These are phyloP conservation scores for Heterodera schachtii DNA, from an alignment of 1,140 invertebrate genomes.

Conservation along the genomic window DNA sequence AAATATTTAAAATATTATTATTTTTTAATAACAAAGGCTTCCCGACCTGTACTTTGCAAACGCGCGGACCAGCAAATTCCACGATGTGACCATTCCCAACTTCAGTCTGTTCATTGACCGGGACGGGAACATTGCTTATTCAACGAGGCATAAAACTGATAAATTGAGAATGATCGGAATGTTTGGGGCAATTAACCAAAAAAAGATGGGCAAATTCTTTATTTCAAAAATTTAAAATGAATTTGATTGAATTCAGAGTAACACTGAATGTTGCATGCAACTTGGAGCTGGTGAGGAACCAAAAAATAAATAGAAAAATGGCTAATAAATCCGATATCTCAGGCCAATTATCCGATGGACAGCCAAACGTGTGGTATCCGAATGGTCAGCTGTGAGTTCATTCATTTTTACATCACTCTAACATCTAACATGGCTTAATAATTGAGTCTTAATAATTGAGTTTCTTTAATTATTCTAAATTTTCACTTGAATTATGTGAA, in stretches of 20 bases:
- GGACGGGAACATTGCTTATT: constrained; percentile 66
- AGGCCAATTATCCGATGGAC: constrained; percentile 62
- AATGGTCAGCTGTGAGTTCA: constrained; percentile 48
- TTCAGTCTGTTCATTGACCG: constrained; percentile 66
- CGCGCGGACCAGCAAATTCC: constrained; percentile 56
- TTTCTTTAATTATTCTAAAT: too few relatives aligned
- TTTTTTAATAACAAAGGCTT: constrained; percentile 68
- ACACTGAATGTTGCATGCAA: constrained; percentile 61
- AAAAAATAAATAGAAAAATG: not conserved
- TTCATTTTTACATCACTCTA: not conserved
- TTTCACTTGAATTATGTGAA: too few relatives aligned
- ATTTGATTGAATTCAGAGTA: constrained; percentile 36
- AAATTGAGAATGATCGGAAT: not conserved
- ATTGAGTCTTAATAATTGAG: too few relatives aligned
- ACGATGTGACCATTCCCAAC: constrained; percentile 63
- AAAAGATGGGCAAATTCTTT: too few relatives aligned
- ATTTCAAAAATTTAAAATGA: too few relatives aligned
- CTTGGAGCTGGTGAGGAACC: constrained; percentile 43
- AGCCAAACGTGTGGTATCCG: constrained; percentile 56
- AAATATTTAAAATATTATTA: not conserved
- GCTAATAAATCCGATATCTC: not conserved
- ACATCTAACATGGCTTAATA: not conserved
- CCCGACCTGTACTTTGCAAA: constrained; percentile 65
- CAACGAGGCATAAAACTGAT: constrained; percentile 51
- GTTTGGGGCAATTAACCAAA: too few relatives aligned